Evolutionary conservation across 2,888 invertebrate species (phyloP).

Genomic region (Piscicola geometra): DNA sequence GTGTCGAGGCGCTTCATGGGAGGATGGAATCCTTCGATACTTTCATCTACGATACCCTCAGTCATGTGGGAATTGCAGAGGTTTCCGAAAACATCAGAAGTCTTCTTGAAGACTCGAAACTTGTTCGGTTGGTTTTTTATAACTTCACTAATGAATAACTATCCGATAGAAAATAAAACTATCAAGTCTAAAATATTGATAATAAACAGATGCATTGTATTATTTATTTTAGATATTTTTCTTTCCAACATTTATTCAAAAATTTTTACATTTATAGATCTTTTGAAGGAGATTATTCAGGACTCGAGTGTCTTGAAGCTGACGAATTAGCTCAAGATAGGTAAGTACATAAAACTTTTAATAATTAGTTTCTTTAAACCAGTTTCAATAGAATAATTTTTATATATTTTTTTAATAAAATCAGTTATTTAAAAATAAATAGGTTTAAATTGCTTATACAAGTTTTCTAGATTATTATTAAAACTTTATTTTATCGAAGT

Average conservation of each 20-base stretch:
- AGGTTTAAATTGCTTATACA: too few relatives aligned
- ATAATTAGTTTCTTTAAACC: too few relatives aligned
- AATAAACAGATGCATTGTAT: not conserved
- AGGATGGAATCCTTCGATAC: conserved; percentile 44
- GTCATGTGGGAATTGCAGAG: conserved; percentile 42
- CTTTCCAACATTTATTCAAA: too few relatives aligned
- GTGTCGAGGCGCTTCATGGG: conserved; percentile 38
- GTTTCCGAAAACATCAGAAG: conserved; percentile 34
- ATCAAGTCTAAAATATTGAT: too few relatives aligned
- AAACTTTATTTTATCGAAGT: too few relatives aligned
- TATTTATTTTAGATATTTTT: not conserved
- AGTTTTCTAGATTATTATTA: too few relatives aligned
- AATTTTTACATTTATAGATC: not conserved
- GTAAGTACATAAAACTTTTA: too few relatives aligned
- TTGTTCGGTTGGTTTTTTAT: conserved; percentile 34
- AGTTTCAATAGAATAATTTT: too few relatives aligned
- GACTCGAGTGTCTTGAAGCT: not conserved
- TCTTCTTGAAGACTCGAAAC: conserved; percentile 39
- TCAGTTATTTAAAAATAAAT: too few relatives aligned
- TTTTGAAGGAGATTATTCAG: not conserved
- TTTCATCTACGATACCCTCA: conserved; percentile 41
- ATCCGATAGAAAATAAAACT: too few relatives aligned
- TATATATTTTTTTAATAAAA: too few relatives aligned
- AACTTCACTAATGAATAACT: too few relatives aligned
- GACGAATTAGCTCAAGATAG: not conserved